Evolutionary conservation across 2,888 invertebrate species (phyloP).

Genomic region (Cephus runcator): DNA sequence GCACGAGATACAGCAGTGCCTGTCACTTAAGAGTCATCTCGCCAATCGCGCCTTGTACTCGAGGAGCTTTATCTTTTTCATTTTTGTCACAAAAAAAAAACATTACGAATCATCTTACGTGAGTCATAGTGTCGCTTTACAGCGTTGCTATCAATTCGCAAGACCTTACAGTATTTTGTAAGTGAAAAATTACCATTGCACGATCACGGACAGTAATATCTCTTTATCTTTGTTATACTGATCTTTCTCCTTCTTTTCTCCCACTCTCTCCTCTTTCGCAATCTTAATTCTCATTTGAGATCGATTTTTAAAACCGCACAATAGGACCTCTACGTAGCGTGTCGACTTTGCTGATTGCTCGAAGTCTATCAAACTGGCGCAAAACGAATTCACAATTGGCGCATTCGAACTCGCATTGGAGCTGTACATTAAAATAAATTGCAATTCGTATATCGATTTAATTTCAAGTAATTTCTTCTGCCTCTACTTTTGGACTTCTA

Average conservation of each 20-base stretch:
- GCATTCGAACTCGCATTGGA: background rate
- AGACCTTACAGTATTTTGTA: background rate
- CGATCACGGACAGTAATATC: background rate
- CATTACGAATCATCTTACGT: background rate
- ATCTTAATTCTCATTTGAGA: background rate
- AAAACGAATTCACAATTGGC: background rate
- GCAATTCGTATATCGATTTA: background rate
- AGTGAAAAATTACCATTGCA: background rate
- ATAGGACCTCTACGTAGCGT: background rate
- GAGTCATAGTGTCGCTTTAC: background rate
- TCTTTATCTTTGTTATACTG: background rate
- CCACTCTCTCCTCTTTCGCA: background rate
- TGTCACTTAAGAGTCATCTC: background rate
- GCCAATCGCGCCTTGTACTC: background rate
- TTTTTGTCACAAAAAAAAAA: background rate
- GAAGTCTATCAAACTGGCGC: background rate
- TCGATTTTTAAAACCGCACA: background rate
- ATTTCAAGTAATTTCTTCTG: background rate
- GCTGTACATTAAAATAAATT: background rate
- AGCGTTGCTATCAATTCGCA: background rate
- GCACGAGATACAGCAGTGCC: background rate
- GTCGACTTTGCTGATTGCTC: background rate
- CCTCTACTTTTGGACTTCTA: background rate
- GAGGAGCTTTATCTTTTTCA: background rate
- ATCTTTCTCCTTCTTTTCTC: background rate